Evolutionary conservation across 2,113 vertebrate genomes (phyloP).

Genomic region (Neoarius graeffei): DNA sequence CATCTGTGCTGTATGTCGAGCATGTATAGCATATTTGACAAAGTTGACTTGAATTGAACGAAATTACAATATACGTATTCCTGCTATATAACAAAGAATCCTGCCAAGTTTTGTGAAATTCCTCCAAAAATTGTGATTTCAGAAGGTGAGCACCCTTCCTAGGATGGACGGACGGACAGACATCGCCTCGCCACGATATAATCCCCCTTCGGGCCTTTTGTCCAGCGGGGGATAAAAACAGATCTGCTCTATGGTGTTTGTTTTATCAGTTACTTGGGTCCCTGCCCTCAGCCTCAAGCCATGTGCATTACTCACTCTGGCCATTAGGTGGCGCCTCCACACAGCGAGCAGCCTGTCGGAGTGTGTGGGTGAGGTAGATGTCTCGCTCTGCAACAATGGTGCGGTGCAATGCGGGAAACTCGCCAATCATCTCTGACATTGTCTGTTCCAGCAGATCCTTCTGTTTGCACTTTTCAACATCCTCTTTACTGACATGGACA

Average conservation of each 20-base stretch:
- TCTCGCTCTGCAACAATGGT: slow-evolving; percentile 96
- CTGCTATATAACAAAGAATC: too few species aligned
- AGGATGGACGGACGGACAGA: too few species aligned
- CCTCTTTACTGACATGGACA: slow-evolving; percentile 85
- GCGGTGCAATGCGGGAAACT: slow-evolving; percentile 96
- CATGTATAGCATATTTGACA: too few species aligned
- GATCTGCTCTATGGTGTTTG: not conserved
- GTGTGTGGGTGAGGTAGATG: slow-evolving; percentile 93
- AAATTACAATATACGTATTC: too few species aligned
- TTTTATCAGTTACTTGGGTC: not conserved
- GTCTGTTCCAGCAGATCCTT: slow-evolving; percentile 98
- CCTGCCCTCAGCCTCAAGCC: not conserved
- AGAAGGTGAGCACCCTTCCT: too few species aligned
- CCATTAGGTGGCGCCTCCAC: slow-evolving; percentile 83
- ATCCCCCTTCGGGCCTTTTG: too few species aligned
- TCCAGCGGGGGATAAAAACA: not conserved
- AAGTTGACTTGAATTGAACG: too few species aligned
- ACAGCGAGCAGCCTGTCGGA: slow-evolving; percentile 91
- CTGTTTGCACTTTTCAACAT: slow-evolving; percentile 98
- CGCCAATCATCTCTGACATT: slow-evolving; percentile 98
- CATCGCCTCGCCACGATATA: too few species aligned
- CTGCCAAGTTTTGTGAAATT: too few species aligned
- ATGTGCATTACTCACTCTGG: slow-evolving; percentile 66
- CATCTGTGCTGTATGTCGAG: too few species aligned
- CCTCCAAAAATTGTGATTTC: too few species aligned